Conservation (phyloP, 1,140 invertebrate genomes). For the Ceratina calcarata region DNA sequence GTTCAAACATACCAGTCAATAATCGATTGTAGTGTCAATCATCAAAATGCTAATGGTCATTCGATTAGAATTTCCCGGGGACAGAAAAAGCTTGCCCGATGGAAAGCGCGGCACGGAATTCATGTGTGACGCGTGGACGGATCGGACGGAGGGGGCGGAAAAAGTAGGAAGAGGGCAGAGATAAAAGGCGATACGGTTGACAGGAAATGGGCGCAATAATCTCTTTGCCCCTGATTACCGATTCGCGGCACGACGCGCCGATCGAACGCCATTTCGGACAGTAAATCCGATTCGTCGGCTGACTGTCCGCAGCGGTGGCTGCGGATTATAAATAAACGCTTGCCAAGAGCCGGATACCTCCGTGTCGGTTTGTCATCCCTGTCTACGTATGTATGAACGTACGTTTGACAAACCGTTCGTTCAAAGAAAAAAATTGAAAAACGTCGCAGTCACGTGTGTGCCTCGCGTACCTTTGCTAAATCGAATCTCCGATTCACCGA, state of each 20-base stretch:
- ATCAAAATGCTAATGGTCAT: too few relatives aligned
- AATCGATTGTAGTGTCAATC: too few relatives aligned
- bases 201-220: constrained; percentile 35
- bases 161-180: background rate
- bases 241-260: constrained; percentile 55
- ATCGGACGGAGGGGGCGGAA: background rate
- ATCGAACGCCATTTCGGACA: constrained; percentile 54
- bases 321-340: constrained; percentile 65
- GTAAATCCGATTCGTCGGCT: constrained; percentile 52
- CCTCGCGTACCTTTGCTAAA: constrained; percentile 33
- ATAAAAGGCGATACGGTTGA: background rate
- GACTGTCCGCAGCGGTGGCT: constrained; percentile 42
- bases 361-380: constrained; percentile 62
- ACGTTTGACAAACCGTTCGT: constrained; percentile 57
- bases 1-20: too few relatives aligned
- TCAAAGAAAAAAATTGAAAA: background rate
- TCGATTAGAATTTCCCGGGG: background rate
- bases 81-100: background rate
- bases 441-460: too few relatives aligned
- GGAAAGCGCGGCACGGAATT: too few relatives aligned
- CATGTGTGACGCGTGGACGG: constrained; percentile 26
- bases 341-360: constrained; percentile 60
- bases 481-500: constrained; percentile 38
- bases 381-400: constrained; percentile 3
- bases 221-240: constrained; percentile 43